Evolutionary conservation across 2,797 vertebrate genomes (phyloP).

Genomic region (Salmo trutta): DNA sequence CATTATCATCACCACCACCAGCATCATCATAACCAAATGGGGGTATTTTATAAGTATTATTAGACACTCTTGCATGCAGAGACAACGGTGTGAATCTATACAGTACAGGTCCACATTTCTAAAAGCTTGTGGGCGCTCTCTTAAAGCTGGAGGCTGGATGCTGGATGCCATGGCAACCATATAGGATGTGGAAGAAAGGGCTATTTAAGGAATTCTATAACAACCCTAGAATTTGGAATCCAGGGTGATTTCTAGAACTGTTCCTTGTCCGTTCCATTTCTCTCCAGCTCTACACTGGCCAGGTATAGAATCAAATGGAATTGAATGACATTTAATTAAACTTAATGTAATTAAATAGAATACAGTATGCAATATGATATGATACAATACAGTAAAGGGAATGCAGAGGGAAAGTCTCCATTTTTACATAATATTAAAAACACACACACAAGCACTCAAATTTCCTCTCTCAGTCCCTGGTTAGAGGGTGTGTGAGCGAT

Average conservation of each 20-base stretch:
- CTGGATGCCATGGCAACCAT: conserved; percentile 31
- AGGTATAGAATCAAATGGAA: not conserved
- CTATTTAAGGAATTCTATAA: conserved; percentile 44
- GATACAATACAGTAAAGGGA: not conserved
- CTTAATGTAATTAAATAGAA: not conserved
- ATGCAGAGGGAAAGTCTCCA: not conserved
- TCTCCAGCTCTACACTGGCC: conserved; percentile 55
- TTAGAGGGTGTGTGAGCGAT: conserved; percentile 8
- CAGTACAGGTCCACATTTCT: conserved; percentile 61
- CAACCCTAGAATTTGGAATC: conserved; percentile 77
- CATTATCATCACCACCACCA: not conserved
- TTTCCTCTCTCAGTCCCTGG: not conserved
- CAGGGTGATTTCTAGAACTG: conserved; percentile 74
- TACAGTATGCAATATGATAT: not conserved
- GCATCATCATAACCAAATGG: too few species aligned
- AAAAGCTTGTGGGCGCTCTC: conserved; percentile 68
- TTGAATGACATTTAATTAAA: not conserved
- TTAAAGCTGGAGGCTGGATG: conserved; percentile 69
- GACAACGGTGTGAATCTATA: conserved; percentile 53
- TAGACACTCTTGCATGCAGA: not conserved
- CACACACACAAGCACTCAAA: conserved; percentile 6
- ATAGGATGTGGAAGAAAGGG: not conserved
- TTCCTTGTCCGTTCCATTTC: conserved; percentile 54
- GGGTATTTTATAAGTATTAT: too few species aligned
- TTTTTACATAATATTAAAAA: not conserved